Evolutionary conservation across 2,797 vertebrate genomes (phyloP).

Genomic region (Thamnophis elegans): DNA sequence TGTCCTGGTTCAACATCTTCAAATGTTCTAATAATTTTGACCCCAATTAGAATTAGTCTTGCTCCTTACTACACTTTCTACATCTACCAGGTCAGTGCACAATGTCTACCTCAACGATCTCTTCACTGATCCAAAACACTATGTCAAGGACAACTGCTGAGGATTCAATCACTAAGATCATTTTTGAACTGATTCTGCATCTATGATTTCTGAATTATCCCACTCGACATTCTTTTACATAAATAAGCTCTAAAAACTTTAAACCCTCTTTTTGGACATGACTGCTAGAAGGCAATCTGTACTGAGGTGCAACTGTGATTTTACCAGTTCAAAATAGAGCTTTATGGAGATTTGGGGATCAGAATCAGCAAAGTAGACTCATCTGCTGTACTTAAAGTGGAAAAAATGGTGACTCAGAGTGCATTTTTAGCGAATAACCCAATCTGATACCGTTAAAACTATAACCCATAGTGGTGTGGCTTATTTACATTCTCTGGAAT

Average conservation of each 20-base stretch:
- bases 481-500: constrained; percentile 17
- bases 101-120: background rate
- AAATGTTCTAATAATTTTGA: background rate
- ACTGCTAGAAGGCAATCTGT: background rate
- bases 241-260: background rate
- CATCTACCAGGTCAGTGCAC: background rate
- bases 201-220: background rate
- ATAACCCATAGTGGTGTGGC: background rate
- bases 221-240: background rate
- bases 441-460: background rate
- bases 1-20: background rate
- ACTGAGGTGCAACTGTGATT: background rate
- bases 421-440: background rate
- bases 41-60: background rate
- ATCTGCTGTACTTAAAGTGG: background rate
- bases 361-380: background rate
- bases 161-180: background rate
- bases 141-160: background rate
- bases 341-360: background rate
- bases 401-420: background rate
- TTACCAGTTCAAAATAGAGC: background rate
- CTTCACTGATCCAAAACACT: background rate
- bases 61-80: background rate
- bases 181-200: background rate
- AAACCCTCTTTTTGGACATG: background rate